Evolutionary conservation across 2,113 vertebrate genomes (phyloP).

Genomic region (Clarias magur): DNA sequence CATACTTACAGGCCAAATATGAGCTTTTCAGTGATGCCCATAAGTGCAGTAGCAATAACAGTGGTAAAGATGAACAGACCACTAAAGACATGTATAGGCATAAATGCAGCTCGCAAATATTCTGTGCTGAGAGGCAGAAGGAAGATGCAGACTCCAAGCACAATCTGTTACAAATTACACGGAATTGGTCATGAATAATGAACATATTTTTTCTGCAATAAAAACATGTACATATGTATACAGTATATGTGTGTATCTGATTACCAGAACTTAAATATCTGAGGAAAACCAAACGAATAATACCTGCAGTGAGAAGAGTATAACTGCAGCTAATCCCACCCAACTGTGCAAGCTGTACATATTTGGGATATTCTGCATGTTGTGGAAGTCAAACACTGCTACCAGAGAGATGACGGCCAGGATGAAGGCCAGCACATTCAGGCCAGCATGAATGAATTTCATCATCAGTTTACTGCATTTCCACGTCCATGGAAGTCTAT

Average conservation of each 20-base stretch:
- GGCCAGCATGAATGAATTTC: constrained; percentile 91
- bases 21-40: constrained; percentile 95
- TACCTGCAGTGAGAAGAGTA: constrained; percentile 85
- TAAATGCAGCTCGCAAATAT: constrained; percentile 74
- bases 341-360: constrained; percentile 99
- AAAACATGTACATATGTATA: background rate
- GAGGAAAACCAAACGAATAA: constrained; percentile 45
- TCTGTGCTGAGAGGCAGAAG: constrained; percentile 83
- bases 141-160: constrained; percentile 82
- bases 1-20: constrained; percentile 88
- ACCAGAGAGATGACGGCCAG: constrained; percentile 81
- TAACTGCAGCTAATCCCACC: constrained; percentile 83
- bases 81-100: constrained; percentile 87
- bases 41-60: constrained; percentile 83
- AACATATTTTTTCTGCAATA: background rate
- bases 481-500: constrained; percentile 96
- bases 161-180: constrained; percentile 75
- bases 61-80: constrained; percentile 85
- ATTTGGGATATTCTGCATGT: constrained; percentile 79
- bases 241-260: background rate
- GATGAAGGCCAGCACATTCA: constrained; percentile 80
- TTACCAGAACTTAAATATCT: background rate
- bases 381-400: constrained; percentile 91
- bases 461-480: constrained; percentile 88
- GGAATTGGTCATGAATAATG: constrained; percentile 6